Evolutionary conservation across 2,113 vertebrate species (phyloP).

Genomic region (Poecile atricapillus): DNA sequence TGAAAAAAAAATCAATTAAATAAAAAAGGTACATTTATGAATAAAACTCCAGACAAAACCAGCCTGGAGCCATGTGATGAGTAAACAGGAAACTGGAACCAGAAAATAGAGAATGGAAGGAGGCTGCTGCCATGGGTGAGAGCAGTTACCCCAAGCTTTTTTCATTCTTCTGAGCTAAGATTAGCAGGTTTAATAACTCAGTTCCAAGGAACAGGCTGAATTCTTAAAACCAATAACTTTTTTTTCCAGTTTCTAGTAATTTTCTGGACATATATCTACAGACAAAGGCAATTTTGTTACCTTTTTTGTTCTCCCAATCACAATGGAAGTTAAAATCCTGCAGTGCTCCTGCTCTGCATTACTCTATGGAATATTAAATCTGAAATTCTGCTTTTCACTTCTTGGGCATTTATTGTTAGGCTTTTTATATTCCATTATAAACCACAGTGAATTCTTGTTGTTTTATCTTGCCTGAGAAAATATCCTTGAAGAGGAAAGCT

Average conservation of each 20-base stretch:
- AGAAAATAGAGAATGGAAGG: background rate
- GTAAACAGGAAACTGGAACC: slow-evolving; percentile 15
- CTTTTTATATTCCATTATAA: background rate
- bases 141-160: background rate
- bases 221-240: background rate
- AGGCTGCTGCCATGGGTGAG: background rate
- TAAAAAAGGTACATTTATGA: background rate
- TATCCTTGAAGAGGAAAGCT: background rate
- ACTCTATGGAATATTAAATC: background rate
- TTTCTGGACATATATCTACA: background rate
- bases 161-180: background rate
- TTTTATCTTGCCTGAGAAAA: background rate
- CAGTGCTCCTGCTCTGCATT: background rate
- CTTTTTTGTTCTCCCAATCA: background rate
- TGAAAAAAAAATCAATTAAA: background rate
- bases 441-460: background rate
- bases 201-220: background rate
- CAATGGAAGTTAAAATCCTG: background rate
- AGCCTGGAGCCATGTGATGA: background rate
- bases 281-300: background rate
- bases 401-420: background rate
- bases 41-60: background rate
- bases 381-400: background rate
- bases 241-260: background rate
- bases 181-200: background rate